phyloP scores from a whole-genome alignment of 2,888 invertebrate species.

The Malthinus flaveolus region DNA sequence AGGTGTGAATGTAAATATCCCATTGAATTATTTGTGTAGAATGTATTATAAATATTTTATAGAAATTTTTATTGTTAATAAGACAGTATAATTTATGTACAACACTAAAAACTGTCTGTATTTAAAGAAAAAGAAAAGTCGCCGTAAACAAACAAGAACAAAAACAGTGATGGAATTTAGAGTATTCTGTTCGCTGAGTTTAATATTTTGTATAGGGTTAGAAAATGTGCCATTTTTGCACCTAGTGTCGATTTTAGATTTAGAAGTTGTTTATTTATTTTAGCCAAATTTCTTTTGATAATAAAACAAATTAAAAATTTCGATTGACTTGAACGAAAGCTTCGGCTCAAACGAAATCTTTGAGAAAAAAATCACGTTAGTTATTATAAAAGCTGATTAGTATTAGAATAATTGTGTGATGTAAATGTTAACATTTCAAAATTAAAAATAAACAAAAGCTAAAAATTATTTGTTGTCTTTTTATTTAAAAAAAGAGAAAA shows the following conservation, averaged over 20 bases:
- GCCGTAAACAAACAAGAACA: constrained; percentile 9
- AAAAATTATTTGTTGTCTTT: constrained; percentile 43
- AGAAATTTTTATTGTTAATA: constrained; percentile 23
- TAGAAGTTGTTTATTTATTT: constrained; percentile 50
- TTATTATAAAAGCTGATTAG: constrained; percentile 38
- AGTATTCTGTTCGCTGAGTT: constrained; percentile 51
- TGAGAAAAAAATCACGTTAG: constrained; percentile 12
- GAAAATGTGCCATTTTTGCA: constrained; percentile 50
- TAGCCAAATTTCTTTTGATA: constrained; percentile 1
- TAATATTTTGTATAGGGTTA: constrained; percentile 43
- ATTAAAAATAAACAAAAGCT: constrained; percentile 56
- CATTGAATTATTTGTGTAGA: constrained; percentile 20
- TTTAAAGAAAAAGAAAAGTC: too few relatives aligned
- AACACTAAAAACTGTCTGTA: constrained; percentile 19
- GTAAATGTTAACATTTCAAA: constrained; percentile 57
- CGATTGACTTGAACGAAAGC: neutral
- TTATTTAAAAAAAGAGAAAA: constrained; percentile 37
- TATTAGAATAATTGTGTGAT: constrained; percentile 55
- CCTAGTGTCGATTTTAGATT: constrained; percentile 50
- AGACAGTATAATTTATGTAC: constrained; percentile 21
- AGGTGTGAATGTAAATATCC: constrained; percentile 24
- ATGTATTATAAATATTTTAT: constrained; percentile 27
- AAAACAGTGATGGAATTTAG: constrained; percentile 54
- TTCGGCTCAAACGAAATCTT: constrained; percentile 7
- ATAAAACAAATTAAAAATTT: too few relatives aligned